phyloP scores from a whole-genome alignment of 2,797 vertebrate genomes.

The Clarias platycephalus region DNA sequence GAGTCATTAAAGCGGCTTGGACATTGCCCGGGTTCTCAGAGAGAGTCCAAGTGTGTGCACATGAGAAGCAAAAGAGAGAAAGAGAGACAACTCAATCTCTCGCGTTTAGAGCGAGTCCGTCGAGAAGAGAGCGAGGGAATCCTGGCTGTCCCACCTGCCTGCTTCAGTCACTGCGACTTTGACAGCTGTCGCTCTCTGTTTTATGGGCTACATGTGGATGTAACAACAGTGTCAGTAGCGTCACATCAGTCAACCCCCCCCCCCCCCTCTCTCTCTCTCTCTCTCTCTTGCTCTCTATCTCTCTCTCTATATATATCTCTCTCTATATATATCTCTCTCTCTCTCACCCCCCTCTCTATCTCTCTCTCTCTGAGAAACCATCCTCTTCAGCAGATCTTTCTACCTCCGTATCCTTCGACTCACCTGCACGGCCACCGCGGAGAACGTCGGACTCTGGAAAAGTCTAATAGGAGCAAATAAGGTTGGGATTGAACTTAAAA shows the following conservation, averaged over 20 bases:
- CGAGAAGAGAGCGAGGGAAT: conserved; percentile 36
- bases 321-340: too few relatives aligned
- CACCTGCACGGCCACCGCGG: neutral
- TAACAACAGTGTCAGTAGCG: conserved; percentile 7
- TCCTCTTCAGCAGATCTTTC: neutral
- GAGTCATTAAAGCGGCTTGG: conserved; percentile 37
- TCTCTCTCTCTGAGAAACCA: neutral
- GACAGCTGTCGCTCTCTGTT: conserved; percentile 78
- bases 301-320: too few relatives aligned
- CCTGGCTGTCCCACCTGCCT: conserved; percentile 78
- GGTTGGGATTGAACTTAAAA: conserved; percentile 22
- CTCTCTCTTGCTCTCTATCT: too few relatives aligned
- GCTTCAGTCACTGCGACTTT: conserved; percentile 82
- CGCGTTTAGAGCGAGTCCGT: neutral
- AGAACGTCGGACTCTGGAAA: neutral
- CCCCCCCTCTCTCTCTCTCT: neutral
- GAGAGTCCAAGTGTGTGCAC: neutral
- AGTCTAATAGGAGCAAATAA: conserved; percentile 33
- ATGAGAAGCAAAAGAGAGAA: too few relatives aligned
- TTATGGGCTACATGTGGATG: conserved; percentile 54
- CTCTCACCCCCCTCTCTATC: neutral
- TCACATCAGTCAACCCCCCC: conserved; percentile 22
- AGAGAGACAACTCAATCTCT: neutral
- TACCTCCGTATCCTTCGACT: neutral
- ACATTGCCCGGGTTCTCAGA: neutral